phyloP scores from a whole-genome alignment of 2,888 invertebrate species.

The Drosophila acutilabella region DNA sequence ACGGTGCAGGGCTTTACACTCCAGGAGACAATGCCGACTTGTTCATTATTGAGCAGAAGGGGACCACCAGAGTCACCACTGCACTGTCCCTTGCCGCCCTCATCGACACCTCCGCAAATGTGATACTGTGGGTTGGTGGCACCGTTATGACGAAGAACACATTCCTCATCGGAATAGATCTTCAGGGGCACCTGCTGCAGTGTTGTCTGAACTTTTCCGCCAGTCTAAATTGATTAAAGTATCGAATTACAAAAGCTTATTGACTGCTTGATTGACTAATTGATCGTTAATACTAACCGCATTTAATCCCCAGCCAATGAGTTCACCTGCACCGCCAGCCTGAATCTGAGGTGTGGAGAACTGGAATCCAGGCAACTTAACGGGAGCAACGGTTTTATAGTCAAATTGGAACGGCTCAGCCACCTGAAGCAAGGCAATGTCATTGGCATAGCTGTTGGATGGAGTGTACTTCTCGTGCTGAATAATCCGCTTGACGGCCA shows the following conservation, averaged over 20 bases:
- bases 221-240: slow-evolving; percentile 69
- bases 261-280: not conserved
- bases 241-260: too few relatives aligned
- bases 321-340: slow-evolving; percentile 62
- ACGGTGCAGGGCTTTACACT: slow-evolving; percentile 85
- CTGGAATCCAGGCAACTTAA: slow-evolving; percentile 70
- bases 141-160: slow-evolving; percentile 73
- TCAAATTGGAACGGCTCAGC: slow-evolving; percentile 70
- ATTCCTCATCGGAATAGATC: slow-evolving; percentile 83
- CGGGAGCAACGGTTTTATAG: slow-evolving; percentile 67
- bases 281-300: slow-evolving; percentile 54
- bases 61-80: slow-evolving; percentile 84
- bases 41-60: slow-evolving; percentile 72
- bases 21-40: slow-evolving; percentile 86
- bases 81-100: slow-evolving; percentile 82
- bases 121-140: slow-evolving; percentile 75
- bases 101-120: slow-evolving; percentile 84
- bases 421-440: slow-evolving; percentile 84
- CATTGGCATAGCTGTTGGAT: slow-evolving; percentile 79
- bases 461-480: slow-evolving; percentile 81
- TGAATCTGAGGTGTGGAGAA: slow-evolving; percentile 69
- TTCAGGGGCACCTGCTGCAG: slow-evolving; percentile 84
- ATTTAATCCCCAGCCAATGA: slow-evolving; percentile 83
- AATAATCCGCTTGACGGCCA: slow-evolving; percentile 73
- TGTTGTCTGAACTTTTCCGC: slow-evolving; percentile 71